phyloP scores from a whole-genome alignment of 2,113 vertebrate species.

The Limnothrissa miodon region DNA sequence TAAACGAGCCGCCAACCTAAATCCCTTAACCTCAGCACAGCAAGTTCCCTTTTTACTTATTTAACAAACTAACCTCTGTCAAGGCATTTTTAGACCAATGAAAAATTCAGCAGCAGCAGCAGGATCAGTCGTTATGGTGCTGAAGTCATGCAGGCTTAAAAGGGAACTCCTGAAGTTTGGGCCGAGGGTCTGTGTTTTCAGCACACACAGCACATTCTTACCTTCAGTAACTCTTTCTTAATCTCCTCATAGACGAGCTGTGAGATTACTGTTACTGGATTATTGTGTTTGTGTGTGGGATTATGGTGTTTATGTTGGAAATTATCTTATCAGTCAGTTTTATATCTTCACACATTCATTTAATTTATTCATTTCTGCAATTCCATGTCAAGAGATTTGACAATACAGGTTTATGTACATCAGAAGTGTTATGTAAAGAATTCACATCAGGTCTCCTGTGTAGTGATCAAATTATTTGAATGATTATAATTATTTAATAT shows the following conservation, averaged over 20 bases:
- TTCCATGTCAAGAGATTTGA: background rate
- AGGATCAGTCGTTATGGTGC: constrained; percentile 19
- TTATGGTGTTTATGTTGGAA: too few relatives aligned
- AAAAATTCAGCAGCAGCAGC: constrained; percentile 3
- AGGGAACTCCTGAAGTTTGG: background rate
- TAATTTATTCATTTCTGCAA: too few relatives aligned
- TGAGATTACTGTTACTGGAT: background rate
- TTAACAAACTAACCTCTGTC: constrained; percentile 18
- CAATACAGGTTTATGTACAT: background rate
- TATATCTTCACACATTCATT: background rate
- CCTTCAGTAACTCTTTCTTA: background rate
- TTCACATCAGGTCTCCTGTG: background rate
- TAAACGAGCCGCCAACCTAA: background rate
- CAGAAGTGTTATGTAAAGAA: background rate
- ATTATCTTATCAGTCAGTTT: background rate
- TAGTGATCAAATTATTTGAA: background rate
- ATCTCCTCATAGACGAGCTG: background rate
- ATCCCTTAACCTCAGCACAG: background rate
- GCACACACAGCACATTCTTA: background rate
- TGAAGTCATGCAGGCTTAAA: background rate
- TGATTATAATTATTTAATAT: background rate
- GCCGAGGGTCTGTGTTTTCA: background rate
- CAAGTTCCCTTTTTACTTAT: constrained; percentile 15
- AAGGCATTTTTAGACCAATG: constrained; percentile 22
- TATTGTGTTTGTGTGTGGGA: background rate